These are phyloP conservation scores for Cosmia trapezina DNA, from an alignment of 2,888 invertebrate genomes.

Conservation along the genomic window DNA sequence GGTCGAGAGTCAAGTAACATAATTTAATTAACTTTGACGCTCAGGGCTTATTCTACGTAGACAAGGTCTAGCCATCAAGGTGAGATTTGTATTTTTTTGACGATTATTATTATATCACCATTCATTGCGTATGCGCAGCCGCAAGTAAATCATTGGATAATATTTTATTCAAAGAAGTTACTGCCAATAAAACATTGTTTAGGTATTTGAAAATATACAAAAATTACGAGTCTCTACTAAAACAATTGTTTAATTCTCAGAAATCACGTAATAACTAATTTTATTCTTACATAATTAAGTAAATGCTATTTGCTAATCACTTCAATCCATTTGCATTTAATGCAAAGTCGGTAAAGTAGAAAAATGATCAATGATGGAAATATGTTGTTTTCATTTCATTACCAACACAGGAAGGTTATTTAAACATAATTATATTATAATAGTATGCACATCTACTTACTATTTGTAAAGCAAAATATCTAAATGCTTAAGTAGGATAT, in stretches of 20 bases:
- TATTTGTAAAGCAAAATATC: conserved; percentile 27
- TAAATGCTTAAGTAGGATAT: conserved; percentile 56
- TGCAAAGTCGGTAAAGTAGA: conserved; percentile 13
- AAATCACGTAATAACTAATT: conserved; percentile 10
- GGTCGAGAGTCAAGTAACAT: conserved; percentile 18
- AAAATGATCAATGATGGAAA: conserved; percentile 14
- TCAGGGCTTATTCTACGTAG: conserved; percentile 25
- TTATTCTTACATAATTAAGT: conserved; percentile 23
- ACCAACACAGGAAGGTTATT: conserved; percentile 31
- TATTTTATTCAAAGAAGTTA: not conserved
- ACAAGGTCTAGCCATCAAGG: conserved; percentile 40
- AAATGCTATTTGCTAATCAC: conserved; percentile 37
- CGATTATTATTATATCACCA: not conserved
- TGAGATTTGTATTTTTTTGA: conserved; percentile 28
- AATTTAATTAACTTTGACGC: conserved; percentile 31
- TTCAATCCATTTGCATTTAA: conserved; percentile 25
- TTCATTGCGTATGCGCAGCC: conserved; percentile 14
- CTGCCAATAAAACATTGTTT: no score
- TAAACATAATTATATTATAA: conserved; percentile 30
- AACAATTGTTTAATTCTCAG: conserved; percentile 23
- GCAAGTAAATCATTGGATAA: not conserved
- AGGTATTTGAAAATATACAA: not conserved
- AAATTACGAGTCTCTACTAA: conserved; percentile 22
- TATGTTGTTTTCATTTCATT: conserved; percentile 26
- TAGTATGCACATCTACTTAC: conserved; percentile 23